Evolutionary conservation across 30 jellyfish, hydroid and myxozoan genomes (phyloP).

Genomic region (Hydractinia echinata): DNA sequence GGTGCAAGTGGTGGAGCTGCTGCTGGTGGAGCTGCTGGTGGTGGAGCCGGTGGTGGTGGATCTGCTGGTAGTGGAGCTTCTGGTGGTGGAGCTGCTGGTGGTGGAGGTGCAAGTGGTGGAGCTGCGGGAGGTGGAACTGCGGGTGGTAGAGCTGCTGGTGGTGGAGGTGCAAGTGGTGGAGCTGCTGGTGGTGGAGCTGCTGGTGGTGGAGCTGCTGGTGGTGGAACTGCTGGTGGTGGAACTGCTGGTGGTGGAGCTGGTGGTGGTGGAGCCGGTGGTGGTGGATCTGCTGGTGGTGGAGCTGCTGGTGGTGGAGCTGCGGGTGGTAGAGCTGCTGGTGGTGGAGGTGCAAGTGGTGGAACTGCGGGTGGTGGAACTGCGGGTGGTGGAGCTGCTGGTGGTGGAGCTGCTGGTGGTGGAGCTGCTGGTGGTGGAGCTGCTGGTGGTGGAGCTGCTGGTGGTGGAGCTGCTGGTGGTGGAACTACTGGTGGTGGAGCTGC

Average conservation of each 20-base stretch:
- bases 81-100: constrained; percentile 27
- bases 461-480: neutral
- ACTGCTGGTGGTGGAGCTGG: constrained; percentile 23
- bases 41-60: constrained; percentile 1
- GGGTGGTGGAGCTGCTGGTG: constrained; percentile 23
- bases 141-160: constrained; percentile 9
- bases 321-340: constrained; percentile 15
- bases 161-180: constrained; percentile 37
- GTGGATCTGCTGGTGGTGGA: constrained; percentile 23
- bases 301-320: constrained; percentile 6
- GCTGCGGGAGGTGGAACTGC: constrained; percentile 24
- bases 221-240: constrained; percentile 29
- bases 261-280: constrained; percentile 30
- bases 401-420: neutral
- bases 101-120: constrained; percentile 26
- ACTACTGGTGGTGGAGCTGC: neutral
- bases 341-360: constrained; percentile 23
- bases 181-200: constrained; percentile 27
- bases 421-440: neutral
- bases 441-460: neutral
- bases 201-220: constrained; percentile 26
- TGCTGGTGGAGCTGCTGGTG: constrained; percentile 16
- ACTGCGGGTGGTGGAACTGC: neutral
- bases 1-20: neutral
- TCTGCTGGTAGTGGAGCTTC: constrained; percentile 17